Evolutionary conservation across 2,113 vertebrate genomes (phyloP), one percentile per base, ranked within the genome.

Genomic region (Elaphurus davidianus): DNA sequence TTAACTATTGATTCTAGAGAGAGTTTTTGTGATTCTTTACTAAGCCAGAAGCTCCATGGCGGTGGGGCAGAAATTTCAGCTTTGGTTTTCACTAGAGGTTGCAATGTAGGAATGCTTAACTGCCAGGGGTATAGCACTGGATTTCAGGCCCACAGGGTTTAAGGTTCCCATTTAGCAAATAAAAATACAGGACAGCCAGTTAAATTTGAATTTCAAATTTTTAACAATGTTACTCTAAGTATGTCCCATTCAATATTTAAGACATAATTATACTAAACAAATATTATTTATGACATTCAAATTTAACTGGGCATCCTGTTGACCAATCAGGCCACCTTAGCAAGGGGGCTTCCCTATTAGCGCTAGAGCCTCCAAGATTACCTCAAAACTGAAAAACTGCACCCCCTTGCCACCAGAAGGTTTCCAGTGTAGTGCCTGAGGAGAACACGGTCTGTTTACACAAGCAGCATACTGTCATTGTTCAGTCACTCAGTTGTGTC

Each of bases 1-100:
- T 81, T 92, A 62, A 91, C 50, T 94, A 33, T 45, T 85, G 82
- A 95, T 71, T 97, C 67, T 92, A 82, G 33, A 96, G 87, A 91
- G 90, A 87, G 57, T 30, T 81, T 90, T 62, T 88, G n/a, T 78
- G n/a, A 92, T 47, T 67, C 55, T 78, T 43, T 76, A 45, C 76
- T 88, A 52, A 90, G 87, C 11, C 2, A 7, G 85, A 98, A 90
- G 50, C 28, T 83, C 60, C 11, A 8, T 45, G 16, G 93, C 3
- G 76, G 25, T 55, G 67, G 76, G 40, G 74, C 33, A 62, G 64
- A 90, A 91, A 81, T 90, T 86, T 71, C 40, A 91, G 79, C 50
- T 59, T 95, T 79, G 74, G 16, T 90, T 97, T 91, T 82, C 55
- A 74, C 52, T 55, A 71, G 78, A 74, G 50, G 25, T 43, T 87